Conservation (phyloP, 2,797 vertebrate species). For the Takifugu rubripes region DNA sequence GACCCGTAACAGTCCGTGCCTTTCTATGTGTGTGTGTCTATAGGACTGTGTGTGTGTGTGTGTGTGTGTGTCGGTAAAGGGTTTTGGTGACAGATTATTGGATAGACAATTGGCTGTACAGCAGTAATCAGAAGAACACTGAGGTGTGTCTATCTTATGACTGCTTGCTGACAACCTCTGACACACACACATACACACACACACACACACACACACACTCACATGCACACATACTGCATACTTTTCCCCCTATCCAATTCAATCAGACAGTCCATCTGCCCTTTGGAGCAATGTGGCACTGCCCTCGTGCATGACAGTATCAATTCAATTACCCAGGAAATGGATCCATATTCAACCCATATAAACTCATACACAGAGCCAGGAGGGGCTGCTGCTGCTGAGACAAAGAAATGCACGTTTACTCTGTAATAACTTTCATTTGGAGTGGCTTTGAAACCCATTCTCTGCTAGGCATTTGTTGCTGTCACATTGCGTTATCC, state of each 20-base stretch:
- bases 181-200: conserved; percentile 14
- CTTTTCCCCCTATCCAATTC: conserved; percentile 81
- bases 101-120: conserved; percentile 82
- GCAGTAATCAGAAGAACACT: conserved; percentile 90
- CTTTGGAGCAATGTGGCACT: conserved; percentile 84
- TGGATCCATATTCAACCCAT: conserved; percentile 93
- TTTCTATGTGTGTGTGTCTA: conserved; percentile 16
- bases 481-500: conserved; percentile 99
- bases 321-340: conserved; percentile 96
- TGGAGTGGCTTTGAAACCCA: conserved; percentile 96
- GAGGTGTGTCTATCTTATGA: conserved; percentile 84
- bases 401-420: conserved; percentile 95
- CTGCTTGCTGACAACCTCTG: conserved; percentile 73
- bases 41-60: conserved; percentile 33
- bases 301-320: conserved; percentile 90
- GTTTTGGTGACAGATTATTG: conserved; percentile 79
- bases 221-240: conserved; percentile 54
- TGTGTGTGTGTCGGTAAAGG: conserved; percentile 49
- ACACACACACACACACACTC: conserved; percentile 13
- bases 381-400: conserved; percentile 66
- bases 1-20: conserved; percentile 54
- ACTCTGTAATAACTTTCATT: conserved; percentile 99
- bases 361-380: conserved; percentile 67
- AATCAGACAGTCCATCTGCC: conserved; percentile 87
- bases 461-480: conserved; percentile 95